Base-by-base conservation (phyloP, 2,113 vertebrate species). In the Tachysurus fulvidraco region DNA sequence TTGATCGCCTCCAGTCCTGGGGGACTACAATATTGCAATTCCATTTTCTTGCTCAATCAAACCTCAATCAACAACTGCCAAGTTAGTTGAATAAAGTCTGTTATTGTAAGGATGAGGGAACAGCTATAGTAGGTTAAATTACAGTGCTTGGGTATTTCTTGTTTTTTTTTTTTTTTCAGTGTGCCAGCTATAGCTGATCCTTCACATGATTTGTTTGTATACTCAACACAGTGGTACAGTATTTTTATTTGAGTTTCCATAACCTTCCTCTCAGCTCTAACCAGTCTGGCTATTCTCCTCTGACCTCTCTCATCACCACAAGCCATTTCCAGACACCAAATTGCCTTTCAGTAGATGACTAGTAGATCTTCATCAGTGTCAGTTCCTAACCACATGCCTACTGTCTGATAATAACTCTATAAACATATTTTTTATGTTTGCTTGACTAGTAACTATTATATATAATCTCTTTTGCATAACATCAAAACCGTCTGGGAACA, bases 21-120 rank as follows among this genome's bases (percentile, higher is more conserved):
- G 28, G 64, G 23, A 62, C n/a, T 52, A 16, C 62, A 83, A 67
- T 69, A 65, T 7, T 21, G 44, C 81, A 83, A 50, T 65, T 83
- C 28, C 14, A 67, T 67, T 60, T 60, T 44, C 55, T 19, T 60
- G 57, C 19, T 14, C 30, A 60, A 44, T 0, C 19, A 80, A 60
- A 60, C 30, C 10, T 28, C 5, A 64, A 82, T 44, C 55, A 81
- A 62, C 16, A 14, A 30, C 14, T 44, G 23, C 59, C n/a, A 76
- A 25, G 23, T 25, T 2, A 83, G 44, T 13, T n/a, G 25, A 65
- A 67, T 65, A n/a, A 82, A 50, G 81, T 28, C 13, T 83, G 81
- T 64, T 81, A 30, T 3, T 21, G n/a, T 36, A 60, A 81, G 30
- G 3, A 11, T 21, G 55, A 8, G 67, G 14, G 12, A 3, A 5